Evolutionary conservation across 2,797 vertebrate genomes (phyloP).

Genomic region (Graptemys geographica): DNA sequence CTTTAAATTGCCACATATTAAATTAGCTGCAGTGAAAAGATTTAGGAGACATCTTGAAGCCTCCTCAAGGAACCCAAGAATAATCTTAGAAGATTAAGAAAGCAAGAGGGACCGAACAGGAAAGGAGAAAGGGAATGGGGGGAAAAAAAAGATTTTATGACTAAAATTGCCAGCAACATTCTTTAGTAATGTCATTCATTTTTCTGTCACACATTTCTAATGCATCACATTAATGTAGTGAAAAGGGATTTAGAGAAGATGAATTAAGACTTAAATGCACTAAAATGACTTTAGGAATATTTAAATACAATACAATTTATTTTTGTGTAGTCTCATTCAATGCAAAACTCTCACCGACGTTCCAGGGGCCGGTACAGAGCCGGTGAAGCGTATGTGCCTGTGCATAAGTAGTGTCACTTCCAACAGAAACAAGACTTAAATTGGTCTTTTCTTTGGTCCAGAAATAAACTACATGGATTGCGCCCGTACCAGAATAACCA

Average conservation of each 20-base stretch:
- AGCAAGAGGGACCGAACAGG: background rate
- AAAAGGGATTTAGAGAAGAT: conserved; percentile 80
- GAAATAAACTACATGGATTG: background rate
- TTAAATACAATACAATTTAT: conserved; percentile 80
- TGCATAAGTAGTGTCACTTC: conserved; percentile 1
- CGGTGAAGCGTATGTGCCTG: background rate
- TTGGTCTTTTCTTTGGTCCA: background rate
- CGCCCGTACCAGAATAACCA: accelerated
- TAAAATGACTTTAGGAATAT: conserved; percentile 81
- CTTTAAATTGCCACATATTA: accelerated
- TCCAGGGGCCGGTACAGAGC: background rate
- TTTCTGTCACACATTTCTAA: conserved; percentile 78
- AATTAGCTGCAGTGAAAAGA: background rate
- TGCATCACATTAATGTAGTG: conserved; percentile 77
- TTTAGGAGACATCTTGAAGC: background rate
- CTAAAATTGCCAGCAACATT: conserved; percentile 77
- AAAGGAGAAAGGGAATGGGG: background rate
- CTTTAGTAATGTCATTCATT: conserved; percentile 84
- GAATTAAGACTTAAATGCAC: conserved; percentile 84
- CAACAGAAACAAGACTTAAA: background rate
- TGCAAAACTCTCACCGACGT: conserved; percentile 5
- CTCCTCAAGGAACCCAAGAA: background rate
- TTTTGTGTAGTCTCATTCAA: conserved; percentile 61
- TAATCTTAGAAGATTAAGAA: background rate
- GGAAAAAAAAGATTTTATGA: conserved; percentile 66